A percentile compares a stretch with the other conserved stretches of the same genome.
These are phyloP conservation scores for Orchestia grillus DNA, from an alignment of 1,140 invertebrate genomes.

Conservation along the genomic window DNA sequence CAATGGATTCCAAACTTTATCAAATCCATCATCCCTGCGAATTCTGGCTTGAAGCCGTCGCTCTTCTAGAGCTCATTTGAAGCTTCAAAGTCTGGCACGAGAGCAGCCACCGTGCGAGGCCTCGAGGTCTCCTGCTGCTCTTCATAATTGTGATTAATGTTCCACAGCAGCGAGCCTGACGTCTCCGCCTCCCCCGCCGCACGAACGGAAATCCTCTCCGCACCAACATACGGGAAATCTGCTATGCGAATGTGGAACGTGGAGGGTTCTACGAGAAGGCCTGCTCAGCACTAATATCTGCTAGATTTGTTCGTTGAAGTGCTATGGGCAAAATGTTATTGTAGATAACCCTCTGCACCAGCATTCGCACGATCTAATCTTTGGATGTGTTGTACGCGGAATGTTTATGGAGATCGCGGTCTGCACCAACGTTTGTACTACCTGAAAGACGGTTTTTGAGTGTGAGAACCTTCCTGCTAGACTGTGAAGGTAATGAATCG, in stretches of 20 bases:
- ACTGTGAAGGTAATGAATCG: not conserved
- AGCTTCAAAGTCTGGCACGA: not conserved
- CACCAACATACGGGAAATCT: not conserved
- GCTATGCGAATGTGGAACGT: not conserved
- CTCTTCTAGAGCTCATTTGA: conserved; percentile 26
- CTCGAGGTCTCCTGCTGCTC: not conserved
- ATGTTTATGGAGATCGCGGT: no score
- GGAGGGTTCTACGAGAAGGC: not conserved
- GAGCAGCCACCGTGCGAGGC: not conserved
- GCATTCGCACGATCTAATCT: no score
- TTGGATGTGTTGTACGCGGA: no score
- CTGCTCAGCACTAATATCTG: not conserved
- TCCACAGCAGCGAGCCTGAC: not conserved
- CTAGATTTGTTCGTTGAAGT: not conserved
- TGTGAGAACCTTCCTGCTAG: not conserved
- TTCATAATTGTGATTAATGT: conserved; percentile 48
- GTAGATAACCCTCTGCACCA: no score
- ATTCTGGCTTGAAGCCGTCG: not conserved
- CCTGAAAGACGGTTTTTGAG: not conserved
- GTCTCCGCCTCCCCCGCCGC: not conserved
- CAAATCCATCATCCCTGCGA: not conserved
- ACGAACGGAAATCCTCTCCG: not conserved
- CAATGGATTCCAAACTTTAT: not conserved
- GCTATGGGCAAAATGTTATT: no score
- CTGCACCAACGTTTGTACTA: no score